Conservation (phyloP, 2,797 vertebrate species). For the Malurus leucopterus region DNA sequence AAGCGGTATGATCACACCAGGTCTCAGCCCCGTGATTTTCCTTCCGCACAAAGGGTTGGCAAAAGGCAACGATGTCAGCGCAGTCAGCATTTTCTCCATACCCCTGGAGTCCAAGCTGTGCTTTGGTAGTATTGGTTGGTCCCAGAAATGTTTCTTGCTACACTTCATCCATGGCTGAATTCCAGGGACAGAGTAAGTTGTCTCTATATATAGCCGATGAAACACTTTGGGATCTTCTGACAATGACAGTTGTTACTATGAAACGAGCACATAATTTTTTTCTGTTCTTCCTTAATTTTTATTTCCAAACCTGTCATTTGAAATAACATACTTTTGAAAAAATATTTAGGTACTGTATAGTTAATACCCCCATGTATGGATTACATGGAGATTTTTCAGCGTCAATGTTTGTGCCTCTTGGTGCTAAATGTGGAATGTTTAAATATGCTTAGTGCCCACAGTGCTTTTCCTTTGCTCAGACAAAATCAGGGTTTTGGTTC, state of each 20-base stretch:
- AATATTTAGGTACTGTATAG: not conserved
- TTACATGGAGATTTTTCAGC: not conserved
- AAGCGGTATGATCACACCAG: not conserved
- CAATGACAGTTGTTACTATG: constrained; percentile 1
- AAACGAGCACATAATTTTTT: not conserved
- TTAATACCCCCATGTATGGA: not conserved
- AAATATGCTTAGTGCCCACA: not conserved
- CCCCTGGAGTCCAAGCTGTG: constrained; percentile 12
- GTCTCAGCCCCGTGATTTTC: constrained; percentile 12
- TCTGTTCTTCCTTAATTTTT: not conserved
- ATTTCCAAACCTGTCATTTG: not conserved
- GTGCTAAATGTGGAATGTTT: not conserved
- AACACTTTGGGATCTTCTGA: not conserved
- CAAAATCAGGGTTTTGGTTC: not conserved
- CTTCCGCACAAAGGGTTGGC: constrained; percentile 15
- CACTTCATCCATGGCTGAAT: constrained; percentile 43
- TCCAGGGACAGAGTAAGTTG: constrained; percentile 23
- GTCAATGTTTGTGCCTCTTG: not conserved
- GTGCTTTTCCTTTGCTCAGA: not conserved
- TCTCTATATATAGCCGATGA: constrained; percentile 51
- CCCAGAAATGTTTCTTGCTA: constrained; percentile 55
- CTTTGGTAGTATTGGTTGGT: constrained; percentile 44
- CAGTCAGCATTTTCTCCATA: constrained; percentile 48
- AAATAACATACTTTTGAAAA: not conserved
- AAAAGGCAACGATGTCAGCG: constrained; percentile 3